phyloP scores from a whole-genome alignment of 2,113 vertebrate species.

The Salvator merianae region DNA sequence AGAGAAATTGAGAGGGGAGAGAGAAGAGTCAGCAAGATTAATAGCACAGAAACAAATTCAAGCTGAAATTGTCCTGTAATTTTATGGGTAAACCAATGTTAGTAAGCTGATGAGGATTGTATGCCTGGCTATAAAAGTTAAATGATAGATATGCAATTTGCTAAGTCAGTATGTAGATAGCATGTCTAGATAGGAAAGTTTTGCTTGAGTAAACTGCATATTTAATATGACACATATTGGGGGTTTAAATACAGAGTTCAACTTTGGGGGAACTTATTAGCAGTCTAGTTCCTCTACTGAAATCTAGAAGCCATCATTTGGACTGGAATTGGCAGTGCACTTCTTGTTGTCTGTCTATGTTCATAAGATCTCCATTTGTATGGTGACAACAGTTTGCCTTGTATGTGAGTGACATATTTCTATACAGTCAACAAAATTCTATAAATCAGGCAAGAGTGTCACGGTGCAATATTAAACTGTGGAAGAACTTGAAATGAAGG shows the following conservation, averaged over 20 bases:
- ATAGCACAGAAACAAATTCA: constrained; percentile 48
- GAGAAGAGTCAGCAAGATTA: constrained; percentile 49
- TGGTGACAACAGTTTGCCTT: not conserved
- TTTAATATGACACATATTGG: not conserved
- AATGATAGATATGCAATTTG: constrained; percentile 35
- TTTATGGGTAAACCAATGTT: constrained; percentile 44
- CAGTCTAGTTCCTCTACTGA: not conserved
- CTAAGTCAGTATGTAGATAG: constrained; percentile 35
- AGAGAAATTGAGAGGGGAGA: constrained; percentile 24
- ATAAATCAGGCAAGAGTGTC: not conserved
- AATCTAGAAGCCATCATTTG: not conserved
- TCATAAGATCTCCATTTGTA: not conserved
- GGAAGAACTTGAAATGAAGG: not conserved
- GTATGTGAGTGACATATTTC: not conserved
- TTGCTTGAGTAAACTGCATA: not conserved
- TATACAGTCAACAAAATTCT: not conserved
- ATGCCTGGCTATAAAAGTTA: constrained; percentile 32
- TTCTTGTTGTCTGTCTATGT: not conserved
- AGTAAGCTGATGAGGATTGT: constrained; percentile 47
- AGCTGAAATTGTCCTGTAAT: constrained; percentile 50
- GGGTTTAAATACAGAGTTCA: constrained; percentile 5
- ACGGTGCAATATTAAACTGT: not conserved
- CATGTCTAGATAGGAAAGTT: constrained; percentile 34
- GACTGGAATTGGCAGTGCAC: not conserved
- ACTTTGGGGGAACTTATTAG: not conserved